Conservation (phyloP, 2,888 invertebrate species). For the Eugnorisma glareosa region DNA sequence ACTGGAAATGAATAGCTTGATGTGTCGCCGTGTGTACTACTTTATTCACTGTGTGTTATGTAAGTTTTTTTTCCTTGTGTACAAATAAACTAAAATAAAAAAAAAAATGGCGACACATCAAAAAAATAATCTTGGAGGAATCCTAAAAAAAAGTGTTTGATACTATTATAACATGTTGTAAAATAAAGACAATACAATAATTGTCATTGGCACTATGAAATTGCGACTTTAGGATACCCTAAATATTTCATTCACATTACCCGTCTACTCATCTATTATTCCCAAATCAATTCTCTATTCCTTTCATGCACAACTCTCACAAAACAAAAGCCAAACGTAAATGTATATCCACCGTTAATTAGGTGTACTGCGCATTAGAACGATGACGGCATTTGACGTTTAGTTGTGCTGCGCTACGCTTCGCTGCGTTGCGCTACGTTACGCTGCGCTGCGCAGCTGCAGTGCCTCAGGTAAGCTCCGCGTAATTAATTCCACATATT, state of each 20-base stretch:
- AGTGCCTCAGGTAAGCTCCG: slow-evolving; percentile 51
- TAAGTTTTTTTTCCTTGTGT: no score
- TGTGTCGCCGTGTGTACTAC: no score
- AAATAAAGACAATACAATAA: not conserved
- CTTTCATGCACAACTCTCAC: slow-evolving; percentile 11
- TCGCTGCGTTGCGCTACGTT: not conserved
- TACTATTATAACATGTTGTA: no score
- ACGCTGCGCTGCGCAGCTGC: slow-evolving; percentile 14
- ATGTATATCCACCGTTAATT: slow-evolving; percentile 51
- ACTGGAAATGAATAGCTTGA: no score
- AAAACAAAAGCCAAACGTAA: slow-evolving; percentile 25
- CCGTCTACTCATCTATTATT: not conserved
- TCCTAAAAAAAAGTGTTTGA: no score
- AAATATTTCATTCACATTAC: not conserved
- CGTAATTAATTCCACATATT: slow-evolving; percentile 62
- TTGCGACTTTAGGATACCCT: not conserved
- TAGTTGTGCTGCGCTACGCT: slow-evolving; percentile 27
- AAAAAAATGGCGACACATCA: no score
- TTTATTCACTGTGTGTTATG: no score
- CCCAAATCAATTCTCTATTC: not conserved
- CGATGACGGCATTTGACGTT: slow-evolving; percentile 50
- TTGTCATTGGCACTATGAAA: not conserved
- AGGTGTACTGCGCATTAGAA: slow-evolving; percentile 61
- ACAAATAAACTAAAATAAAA: no score
- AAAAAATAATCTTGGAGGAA: not conserved